These are phyloP conservation scores for Dasyornis broadbenti DNA, from an alignment of 2,113 vertebrate genomes.

Conservation along the genomic window DNA sequence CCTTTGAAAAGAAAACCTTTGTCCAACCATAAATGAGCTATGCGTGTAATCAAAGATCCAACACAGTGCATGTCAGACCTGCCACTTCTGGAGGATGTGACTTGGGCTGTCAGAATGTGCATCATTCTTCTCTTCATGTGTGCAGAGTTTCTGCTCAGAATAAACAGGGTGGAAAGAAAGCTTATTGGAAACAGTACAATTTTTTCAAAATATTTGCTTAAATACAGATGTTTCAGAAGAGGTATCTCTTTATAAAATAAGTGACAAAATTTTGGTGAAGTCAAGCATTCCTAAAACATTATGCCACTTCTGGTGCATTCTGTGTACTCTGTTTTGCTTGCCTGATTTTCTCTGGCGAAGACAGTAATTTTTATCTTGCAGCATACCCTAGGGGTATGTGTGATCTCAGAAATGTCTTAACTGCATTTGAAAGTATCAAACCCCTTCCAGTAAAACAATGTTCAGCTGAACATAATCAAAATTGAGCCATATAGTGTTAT, in stretches of 20 bases:
- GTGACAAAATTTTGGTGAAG: background rate
- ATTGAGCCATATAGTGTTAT: background rate
- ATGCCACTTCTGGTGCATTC: background rate
- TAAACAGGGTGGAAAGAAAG: background rate
- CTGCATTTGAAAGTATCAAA: background rate
- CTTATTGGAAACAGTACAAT: fast-evolving
- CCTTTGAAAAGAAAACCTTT: background rate
- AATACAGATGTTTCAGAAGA: background rate
- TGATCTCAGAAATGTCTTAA: background rate
- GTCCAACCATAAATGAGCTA: fast-evolving
- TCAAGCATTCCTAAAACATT: background rate
- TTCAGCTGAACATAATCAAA: background rate
- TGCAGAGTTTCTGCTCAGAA: background rate
- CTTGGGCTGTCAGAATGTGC: background rate
- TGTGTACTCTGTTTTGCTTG: background rate
- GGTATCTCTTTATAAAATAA: fast-evolving
- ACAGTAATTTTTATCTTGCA: background rate
- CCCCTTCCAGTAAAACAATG: background rate
- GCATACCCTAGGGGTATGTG: background rate
- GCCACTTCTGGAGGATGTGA: background rate
- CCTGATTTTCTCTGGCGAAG: background rate
- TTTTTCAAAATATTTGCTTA: background rate
- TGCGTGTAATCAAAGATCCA: fast-evolving
- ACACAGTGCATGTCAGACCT: background rate
- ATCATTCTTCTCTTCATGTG: fast-evolving